Evolutionary conservation across 2,888 invertebrate species (phyloP).

Genomic region (Eupithecia centaureata): DNA sequence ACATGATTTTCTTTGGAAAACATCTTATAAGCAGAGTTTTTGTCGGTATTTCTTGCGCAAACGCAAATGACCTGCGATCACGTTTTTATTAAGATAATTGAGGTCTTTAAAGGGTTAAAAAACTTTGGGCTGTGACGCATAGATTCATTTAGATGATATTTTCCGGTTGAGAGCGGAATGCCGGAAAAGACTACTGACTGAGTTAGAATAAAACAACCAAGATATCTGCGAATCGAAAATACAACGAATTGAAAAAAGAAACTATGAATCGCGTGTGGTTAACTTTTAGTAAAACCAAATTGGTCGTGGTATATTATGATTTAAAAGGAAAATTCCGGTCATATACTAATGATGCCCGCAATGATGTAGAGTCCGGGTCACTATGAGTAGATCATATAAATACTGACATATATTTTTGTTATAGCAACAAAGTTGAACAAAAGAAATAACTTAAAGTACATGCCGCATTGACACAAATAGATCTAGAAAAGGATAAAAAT

Average conservation of each 20-base stretch:
- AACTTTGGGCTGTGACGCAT: conserved; percentile 28
- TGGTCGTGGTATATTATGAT: not conserved
- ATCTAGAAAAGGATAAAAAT: not conserved
- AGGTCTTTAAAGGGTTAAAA: conserved; percentile 37
- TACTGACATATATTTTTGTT: too few species aligned
- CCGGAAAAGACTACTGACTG: not conserved
- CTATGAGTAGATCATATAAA: too few species aligned
- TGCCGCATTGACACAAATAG: not conserved
- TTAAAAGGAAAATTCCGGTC: not conserved
- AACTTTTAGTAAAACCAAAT: not conserved
- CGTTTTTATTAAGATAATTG: conserved; percentile 39
- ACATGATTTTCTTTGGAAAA: conserved; percentile 37
- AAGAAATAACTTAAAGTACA: not conserved
- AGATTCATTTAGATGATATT: conserved; percentile 12
- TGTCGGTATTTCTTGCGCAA: conserved; percentile 43
- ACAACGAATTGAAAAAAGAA: too few species aligned
- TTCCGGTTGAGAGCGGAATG: conserved; percentile 1
- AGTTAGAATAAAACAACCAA: not conserved
- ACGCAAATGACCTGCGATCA: conserved; percentile 44
- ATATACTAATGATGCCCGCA: too few species aligned
- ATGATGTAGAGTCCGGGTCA: not conserved
- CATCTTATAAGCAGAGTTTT: conserved; percentile 36
- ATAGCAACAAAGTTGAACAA: not conserved
- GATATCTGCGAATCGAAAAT: not conserved
- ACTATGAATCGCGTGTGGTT: not conserved